Conservation (phyloP, 2,113 vertebrate genomes). For the Colistium nudipinnis region DNA sequence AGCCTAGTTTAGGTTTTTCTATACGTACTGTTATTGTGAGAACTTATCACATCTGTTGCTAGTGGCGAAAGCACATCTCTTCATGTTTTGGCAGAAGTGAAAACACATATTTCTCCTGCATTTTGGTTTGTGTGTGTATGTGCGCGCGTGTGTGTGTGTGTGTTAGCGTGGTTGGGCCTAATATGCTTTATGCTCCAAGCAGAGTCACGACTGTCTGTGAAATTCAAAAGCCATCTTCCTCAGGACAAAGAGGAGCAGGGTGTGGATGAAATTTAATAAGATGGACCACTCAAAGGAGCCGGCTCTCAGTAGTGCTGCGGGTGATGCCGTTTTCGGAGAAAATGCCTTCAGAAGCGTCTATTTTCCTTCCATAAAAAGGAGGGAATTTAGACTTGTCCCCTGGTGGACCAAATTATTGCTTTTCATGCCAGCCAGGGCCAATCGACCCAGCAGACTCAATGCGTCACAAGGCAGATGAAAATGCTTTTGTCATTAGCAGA, state of each 20-base stretch:
- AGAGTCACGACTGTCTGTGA: conserved; percentile 45
- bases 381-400: conserved; percentile 3
- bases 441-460: background rate
- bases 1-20: no score
- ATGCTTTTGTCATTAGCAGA: conserved; percentile 43
- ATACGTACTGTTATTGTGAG: no score
- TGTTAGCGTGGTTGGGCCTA: no score
- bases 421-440: background rate
- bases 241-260: conserved; percentile 29
- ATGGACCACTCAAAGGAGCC: conserved; percentile 30
- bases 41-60: no score
- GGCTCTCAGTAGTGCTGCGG: conserved; percentile 24
- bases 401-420: conserved; percentile 17
- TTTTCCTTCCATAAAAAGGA: conserved; percentile 12
- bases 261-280: conserved; percentile 48
- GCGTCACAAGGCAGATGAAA: conserved; percentile 41
- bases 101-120: conserved; percentile 35
- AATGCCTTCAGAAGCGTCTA: conserved; percentile 23
- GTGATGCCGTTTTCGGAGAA: conserved; percentile 46
- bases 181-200: conserved; percentile 58
- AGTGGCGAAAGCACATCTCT: conserved; percentile 41
- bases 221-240: conserved; percentile 53
- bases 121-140: conserved; percentile 27
- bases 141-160: background rate
- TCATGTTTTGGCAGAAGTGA: conserved; percentile 44